These are phyloP conservation scores for Drosophila paulistorum DNA, from an alignment of 1,140 invertebrate species.

Conservation along the genomic window DNA sequence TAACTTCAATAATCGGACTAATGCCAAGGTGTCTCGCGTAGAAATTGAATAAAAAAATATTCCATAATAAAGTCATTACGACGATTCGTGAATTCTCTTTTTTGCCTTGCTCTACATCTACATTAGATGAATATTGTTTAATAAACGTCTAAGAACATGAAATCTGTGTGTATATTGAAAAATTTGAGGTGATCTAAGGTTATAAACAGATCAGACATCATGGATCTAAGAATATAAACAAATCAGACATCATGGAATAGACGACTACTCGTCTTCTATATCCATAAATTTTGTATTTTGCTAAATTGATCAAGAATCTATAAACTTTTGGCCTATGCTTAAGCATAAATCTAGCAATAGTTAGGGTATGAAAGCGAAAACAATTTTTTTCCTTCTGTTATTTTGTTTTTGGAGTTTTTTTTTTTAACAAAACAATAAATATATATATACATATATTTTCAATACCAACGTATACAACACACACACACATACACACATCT, in stretches of 20 bases:
- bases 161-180: no score
- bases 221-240: no score
- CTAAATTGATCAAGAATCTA: no score
- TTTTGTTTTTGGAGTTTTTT: neutral
- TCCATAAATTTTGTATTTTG: no score
- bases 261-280: no score
- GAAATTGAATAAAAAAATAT: conserved; percentile 17
- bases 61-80: neutral
- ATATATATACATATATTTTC: conserved; percentile 41
- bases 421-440: conserved; percentile 50
- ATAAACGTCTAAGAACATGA: no score
- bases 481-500: conserved; percentile 27
- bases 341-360: neutral
- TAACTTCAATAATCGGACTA: conserved; percentile 17
- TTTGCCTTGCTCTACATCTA: neutral
- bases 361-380: conserved; percentile 28
- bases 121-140: no score
- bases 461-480: conserved; percentile 56
- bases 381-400: conserved; percentile 4
- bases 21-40: conserved; percentile 20
- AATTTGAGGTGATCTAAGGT: no score
- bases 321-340: no score
- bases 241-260: no score
- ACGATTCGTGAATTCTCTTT: neutral
- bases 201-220: no score